Evolutionary conservation across 2,888 invertebrate species (phyloP), one percentile per base, ranked within the genome.

Genomic region (Homarus gammarus): DNA sequence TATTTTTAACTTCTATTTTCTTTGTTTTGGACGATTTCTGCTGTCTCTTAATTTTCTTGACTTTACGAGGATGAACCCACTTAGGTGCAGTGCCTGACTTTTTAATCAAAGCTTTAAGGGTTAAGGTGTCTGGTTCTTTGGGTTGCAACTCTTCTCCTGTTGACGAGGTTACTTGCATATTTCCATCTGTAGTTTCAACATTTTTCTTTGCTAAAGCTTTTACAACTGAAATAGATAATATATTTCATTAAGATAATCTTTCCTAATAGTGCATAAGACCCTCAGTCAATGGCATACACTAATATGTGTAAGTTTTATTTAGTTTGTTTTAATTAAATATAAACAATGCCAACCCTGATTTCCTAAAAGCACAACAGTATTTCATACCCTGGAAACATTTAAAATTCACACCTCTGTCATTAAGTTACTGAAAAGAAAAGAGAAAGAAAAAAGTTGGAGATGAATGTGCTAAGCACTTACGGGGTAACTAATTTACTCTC

Each of bases 11-110:
- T 73, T 44, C 12, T 73, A 64, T 64, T 27, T 27, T 64, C 27
- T 27, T 64, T 64, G 27, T 12, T 64, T 64, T 44, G 6, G 12
- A 44, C 5, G 3, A 27, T 27, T 27, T 64, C 12, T 27, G n/a
- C 31, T 27, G 38, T 38, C 18, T 70, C 70, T 64, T 70, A 2
- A 27, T 49, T 68, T 70, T 82, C 82, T 82, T 82, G 22, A 70
- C 15, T 27, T 61, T 44, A 6, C 82, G 64, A 31, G 68, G 82
- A 33, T 68, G 82, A 1, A 82, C n/a, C 82, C 82, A 82, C 70
- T 22, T 82, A 44, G 82, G 82, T 15, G n/a, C 31, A 18, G 44
- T 40, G 3, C 68, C 82, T 2, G n/a, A 38, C 36, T 61, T 64
- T n/a, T 79, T 79, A 36, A 61, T 56, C 27, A 78, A 12, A 12